These are phyloP conservation scores for Neoarius graeffei DNA, from an alignment of 2,113 vertebrate species.

Conservation along the genomic window DNA sequence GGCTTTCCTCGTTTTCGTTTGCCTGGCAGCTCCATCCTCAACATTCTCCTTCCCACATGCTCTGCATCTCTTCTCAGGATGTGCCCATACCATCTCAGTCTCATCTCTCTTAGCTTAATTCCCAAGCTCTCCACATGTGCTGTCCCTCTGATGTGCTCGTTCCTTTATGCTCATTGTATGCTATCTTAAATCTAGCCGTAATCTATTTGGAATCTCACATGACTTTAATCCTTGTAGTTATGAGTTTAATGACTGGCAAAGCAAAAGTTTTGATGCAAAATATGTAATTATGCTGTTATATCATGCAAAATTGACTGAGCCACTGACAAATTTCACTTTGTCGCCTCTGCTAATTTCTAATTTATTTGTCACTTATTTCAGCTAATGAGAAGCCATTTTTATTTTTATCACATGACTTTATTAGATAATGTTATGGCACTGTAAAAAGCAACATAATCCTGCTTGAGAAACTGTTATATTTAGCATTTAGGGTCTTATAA, in stretches of 20 bases:
- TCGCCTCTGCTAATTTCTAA: slow-evolving; percentile 54
- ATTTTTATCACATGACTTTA: slow-evolving; percentile 66
- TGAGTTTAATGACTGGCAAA: slow-evolving; percentile 7
- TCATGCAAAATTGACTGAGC: slow-evolving; percentile 44
- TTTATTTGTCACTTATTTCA: slow-evolving; percentile 73
- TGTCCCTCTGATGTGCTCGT: no score
- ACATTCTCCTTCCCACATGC: no score
- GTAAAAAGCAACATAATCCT: slow-evolving; percentile 74
- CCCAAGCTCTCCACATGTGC: no score
- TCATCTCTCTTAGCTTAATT: no score
- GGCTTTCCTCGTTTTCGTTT: no score
- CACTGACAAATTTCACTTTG: slow-evolving; percentile 42
- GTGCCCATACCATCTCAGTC: no score
- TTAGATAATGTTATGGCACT: slow-evolving; percentile 69
- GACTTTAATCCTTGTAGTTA: neutral
- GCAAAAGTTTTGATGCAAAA: slow-evolving; percentile 44
- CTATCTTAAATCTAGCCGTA: neutral
- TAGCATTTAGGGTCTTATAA: slow-evolving; percentile 68
- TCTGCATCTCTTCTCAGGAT: no score
- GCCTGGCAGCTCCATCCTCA: no score
- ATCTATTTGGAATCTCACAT: neutral
- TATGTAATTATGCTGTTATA: slow-evolving; percentile 47
- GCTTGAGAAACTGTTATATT: slow-evolving; percentile 70
- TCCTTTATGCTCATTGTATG: neutral
- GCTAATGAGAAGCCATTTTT: slow-evolving; percentile 67